Conservation (phyloP, 1,140 invertebrate species). For the Micrasema minimum region DNA sequence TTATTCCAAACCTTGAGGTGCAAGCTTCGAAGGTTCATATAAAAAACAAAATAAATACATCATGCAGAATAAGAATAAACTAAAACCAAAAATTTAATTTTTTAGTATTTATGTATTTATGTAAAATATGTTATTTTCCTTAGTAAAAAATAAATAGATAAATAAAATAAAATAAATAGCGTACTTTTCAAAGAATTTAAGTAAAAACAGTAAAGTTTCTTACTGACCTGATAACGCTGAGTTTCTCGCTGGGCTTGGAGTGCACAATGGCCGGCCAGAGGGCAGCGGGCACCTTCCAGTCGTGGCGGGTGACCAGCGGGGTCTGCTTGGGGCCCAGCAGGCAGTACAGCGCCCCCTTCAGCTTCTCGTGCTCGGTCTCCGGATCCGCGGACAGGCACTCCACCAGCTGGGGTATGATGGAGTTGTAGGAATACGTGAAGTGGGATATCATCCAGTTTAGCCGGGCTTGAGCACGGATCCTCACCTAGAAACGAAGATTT, state of each 20-base stretch:
- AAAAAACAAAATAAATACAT: too few relatives aligned
- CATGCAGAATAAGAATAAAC: too few relatives aligned
- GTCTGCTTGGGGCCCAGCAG: conserved; percentile 73
- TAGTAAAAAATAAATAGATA: too few relatives aligned
- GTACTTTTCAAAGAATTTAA: too few relatives aligned
- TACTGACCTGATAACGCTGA: conserved; percentile 78
- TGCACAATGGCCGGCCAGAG: conserved; percentile 82
- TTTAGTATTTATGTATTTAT: too few relatives aligned
- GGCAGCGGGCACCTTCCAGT: conserved; percentile 78
- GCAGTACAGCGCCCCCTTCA: conserved; percentile 85
- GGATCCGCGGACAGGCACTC: conserved; percentile 70
- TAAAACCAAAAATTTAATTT: too few relatives aligned
- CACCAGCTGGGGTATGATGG: conserved; percentile 71
- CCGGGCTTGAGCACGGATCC: conserved; percentile 72
- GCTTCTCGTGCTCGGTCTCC: conserved; percentile 74
- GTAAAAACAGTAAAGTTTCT: too few relatives aligned
- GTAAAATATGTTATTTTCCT: too few relatives aligned
- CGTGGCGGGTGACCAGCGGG: conserved; percentile 74
- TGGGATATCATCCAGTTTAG: conserved; percentile 64
- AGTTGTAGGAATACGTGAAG: conserved; percentile 72
- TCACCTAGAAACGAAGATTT: conserved; percentile 62
- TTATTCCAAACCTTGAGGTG: too few relatives aligned
- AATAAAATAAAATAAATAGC: too few relatives aligned
- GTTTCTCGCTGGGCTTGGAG: conserved; percentile 83
- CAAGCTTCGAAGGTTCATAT: too few relatives aligned